These are phyloP conservation scores for Micromesistius poutassou DNA, from an alignment of 2,797 vertebrate genomes.

Conservation along the genomic window DNA sequence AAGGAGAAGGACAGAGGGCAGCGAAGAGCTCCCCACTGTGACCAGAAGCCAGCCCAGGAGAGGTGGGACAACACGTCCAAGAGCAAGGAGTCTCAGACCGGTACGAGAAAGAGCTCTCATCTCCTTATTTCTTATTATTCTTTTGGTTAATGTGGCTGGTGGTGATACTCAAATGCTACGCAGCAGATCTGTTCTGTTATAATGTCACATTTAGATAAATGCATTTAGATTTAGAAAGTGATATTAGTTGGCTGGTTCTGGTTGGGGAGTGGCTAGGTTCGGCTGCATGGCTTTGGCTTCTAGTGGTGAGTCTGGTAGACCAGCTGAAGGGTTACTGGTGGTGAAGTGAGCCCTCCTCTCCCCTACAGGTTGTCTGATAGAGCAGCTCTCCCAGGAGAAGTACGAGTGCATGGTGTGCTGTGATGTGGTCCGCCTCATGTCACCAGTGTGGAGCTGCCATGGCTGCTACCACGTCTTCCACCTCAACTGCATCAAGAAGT, in stretches of 20 bases:
- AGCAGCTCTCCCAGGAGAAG: constrained; percentile 94
- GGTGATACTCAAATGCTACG: background rate
- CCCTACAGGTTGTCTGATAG: constrained; percentile 85
- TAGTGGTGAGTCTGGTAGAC: background rate
- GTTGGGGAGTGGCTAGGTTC: too few species aligned
- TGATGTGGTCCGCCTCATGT: constrained; percentile 85
- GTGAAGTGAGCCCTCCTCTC: background rate
- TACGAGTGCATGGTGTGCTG: constrained; percentile 99
- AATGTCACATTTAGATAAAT: too few species aligned
- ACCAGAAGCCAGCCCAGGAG: constrained; percentile 71
- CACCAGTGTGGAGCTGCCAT: constrained; percentile 94
- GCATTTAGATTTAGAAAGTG: too few species aligned
- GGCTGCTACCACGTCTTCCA: constrained; percentile 98
- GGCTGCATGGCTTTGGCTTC: too few species aligned
- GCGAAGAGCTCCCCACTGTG: constrained; percentile 69
- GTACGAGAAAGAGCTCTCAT: constrained; percentile 58
- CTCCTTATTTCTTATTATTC: background rate
- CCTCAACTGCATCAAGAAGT: constrained; percentile 96
- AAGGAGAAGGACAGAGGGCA: constrained; percentile 63
- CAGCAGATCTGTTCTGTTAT: background rate
- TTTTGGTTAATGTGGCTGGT: background rate
- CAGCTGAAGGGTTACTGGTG: background rate
- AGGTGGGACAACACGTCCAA: constrained; percentile 81
- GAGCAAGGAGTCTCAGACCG: constrained; percentile 95
- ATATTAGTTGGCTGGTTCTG: too few species aligned